A percentile compares a stretch with the other conserved stretches of the same genome.
Conservation (phyloP, 2,113 vertebrate species). For the Uropsilus gracilis region DNA sequence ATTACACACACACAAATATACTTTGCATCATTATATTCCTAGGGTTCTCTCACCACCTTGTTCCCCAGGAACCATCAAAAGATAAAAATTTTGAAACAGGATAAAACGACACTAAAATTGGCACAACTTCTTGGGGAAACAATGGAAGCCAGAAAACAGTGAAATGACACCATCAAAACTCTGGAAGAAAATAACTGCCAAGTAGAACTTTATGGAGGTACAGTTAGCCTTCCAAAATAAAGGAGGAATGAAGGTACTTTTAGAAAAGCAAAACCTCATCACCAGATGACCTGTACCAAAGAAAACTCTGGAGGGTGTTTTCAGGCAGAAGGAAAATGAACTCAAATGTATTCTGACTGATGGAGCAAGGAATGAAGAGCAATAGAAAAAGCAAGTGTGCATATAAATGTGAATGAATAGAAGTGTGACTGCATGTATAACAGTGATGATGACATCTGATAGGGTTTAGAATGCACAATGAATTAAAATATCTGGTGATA, state of each 20-base stretch:
- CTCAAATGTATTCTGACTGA: neutral
- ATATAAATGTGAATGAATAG: neutral
- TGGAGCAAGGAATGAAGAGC: neutral
- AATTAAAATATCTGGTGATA: neutral
- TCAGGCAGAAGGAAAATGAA: neutral
- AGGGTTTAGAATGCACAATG: neutral
- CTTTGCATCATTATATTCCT: no score
- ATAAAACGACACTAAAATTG: neutral
- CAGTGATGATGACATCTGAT: neutral
- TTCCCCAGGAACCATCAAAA: no score
- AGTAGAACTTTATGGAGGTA: neutral
- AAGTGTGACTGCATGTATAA: neutral
- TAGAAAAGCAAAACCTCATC: conserved; percentile 5
- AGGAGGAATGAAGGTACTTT: neutral
- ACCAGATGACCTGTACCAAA: neutral
- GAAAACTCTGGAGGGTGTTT: neutral
- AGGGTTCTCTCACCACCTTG: no score
- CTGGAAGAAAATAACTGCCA: neutral
- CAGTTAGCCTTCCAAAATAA: neutral
- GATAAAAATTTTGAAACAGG: neutral
- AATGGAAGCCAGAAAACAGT: neutral
- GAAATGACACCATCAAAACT: neutral
- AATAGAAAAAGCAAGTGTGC: neutral
- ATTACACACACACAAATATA: no score
- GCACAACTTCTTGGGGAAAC: neutral